Evolutionary conservation across 2,888 invertebrate species (phyloP).

Genomic region (Agrilus biguttatus): DNA sequence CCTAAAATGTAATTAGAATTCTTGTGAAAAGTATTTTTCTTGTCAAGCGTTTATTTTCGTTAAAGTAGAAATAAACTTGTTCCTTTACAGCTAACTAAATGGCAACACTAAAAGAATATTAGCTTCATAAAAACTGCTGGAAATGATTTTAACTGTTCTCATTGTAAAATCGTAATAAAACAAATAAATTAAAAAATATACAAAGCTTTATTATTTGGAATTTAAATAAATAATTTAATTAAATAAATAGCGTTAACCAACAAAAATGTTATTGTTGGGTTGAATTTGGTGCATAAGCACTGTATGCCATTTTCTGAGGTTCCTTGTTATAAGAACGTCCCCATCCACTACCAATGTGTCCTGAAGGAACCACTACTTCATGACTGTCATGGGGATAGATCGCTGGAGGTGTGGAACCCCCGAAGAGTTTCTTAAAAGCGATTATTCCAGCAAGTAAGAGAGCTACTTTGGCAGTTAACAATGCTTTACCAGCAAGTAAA

Average conservation of each 20-base stretch:
- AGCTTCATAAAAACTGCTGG: too few relatives aligned
- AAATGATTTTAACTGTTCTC: too few relatives aligned
- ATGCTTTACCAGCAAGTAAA: constrained; percentile 68
- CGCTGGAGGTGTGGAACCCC: constrained; percentile 42
- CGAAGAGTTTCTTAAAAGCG: constrained; percentile 69
- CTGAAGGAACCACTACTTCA: constrained; percentile 51
- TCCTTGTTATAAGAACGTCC: constrained; percentile 42
- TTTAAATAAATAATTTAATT: constrained; percentile 22
- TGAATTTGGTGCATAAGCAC: constrained; percentile 26
- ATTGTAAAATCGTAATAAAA: too few relatives aligned
- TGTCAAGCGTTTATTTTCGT: too few relatives aligned
- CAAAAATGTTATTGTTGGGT: constrained; percentile 7
- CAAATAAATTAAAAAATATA: too few relatives aligned
- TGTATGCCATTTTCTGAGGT: constrained; percentile 46
- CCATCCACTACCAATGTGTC: constrained; percentile 53
- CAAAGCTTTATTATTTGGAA: neutral
- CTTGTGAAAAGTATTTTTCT: too few relatives aligned
- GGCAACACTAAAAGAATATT: too few relatives aligned
- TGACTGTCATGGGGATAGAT: constrained; percentile 42
- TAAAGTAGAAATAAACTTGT: too few relatives aligned
- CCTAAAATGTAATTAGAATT: too few relatives aligned
- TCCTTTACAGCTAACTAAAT: too few relatives aligned
- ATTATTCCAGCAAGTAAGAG: constrained; percentile 71
- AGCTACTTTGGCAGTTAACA: constrained; percentile 73
- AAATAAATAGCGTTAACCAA: constrained; percentile 13